phyloP scores from a whole-genome alignment of 64 coral and sea anemone genomes.

The Astreopora myriophthalma region DNA sequence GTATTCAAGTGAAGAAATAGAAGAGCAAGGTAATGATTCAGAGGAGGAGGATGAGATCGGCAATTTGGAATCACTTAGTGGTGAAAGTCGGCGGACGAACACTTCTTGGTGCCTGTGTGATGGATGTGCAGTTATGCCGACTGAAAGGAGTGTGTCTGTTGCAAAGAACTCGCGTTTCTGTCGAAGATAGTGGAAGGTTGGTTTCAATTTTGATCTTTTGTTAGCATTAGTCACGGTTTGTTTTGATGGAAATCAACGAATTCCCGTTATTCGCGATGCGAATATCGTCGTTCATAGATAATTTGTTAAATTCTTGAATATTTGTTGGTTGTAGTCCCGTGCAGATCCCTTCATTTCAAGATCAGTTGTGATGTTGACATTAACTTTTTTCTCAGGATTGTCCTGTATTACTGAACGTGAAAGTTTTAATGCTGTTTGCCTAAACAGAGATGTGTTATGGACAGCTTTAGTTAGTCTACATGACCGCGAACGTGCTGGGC shows the following conservation, averaged over 20 bases:
- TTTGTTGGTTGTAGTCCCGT: not conserved
- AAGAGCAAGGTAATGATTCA: not conserved
- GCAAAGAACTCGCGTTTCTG: not conserved
- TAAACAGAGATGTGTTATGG: conserved; percentile 28
- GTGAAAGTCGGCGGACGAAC: not conserved
- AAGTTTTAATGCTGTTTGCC: conserved; percentile 2
- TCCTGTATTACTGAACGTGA: not conserved
- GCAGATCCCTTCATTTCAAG: not conserved
- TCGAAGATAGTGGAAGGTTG: not conserved
- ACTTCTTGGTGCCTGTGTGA: not conserved
- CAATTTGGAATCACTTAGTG: not conserved
- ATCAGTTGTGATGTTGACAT: too few relatives aligned
- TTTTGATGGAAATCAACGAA: not conserved
- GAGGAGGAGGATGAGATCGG: not conserved
- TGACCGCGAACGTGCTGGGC: conserved; percentile 9
- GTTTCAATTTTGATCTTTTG: not conserved
- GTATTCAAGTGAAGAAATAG: not conserved
- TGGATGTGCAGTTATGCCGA: not conserved
- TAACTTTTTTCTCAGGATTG: not conserved
- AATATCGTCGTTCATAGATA: not conserved
- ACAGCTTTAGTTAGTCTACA: conserved; percentile 46
- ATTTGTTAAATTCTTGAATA: too few relatives aligned
- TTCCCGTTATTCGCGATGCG: not conserved
- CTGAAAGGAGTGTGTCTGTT: not conserved
- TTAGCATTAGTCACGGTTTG: not conserved